Percentiles rank a stretch among this genome's conserved stretches.
Conservation (phyloP, 2,888 invertebrate genomes). For the Eristalinus aeneus region DNA sequence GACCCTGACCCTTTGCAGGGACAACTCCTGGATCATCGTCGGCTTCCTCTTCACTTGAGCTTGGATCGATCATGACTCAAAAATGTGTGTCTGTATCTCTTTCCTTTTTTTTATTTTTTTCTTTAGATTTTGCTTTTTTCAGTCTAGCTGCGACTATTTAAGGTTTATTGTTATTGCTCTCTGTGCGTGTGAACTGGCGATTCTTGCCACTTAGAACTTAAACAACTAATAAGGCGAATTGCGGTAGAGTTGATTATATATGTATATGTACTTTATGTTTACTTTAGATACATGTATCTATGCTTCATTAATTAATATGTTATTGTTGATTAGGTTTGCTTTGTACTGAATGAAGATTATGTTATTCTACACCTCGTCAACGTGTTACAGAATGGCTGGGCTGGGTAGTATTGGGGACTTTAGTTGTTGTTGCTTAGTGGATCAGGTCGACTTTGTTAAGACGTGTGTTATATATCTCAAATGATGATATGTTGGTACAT, state of each 20-base stretch:
- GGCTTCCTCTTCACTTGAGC: constrained; percentile 97
- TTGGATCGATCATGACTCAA: constrained; percentile 93
- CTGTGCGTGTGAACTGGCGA: constrained; percentile 26
- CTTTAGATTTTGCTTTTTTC: not conserved
- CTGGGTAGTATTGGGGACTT: not conserved
- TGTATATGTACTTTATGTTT: not conserved
- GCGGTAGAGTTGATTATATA: constrained; percentile 33
- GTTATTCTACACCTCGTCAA: not conserved
- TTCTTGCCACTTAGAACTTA: constrained; percentile 35
- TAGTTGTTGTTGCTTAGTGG: too few species aligned
- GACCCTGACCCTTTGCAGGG: constrained; percentile 77
- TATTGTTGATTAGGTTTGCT: not conserved
- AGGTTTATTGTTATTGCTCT: constrained; percentile 40
- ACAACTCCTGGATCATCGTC: constrained; percentile 90
- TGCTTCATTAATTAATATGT: constrained; percentile 7
- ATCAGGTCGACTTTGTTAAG: too few species aligned
- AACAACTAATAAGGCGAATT: constrained; percentile 65
- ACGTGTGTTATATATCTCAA: not conserved
- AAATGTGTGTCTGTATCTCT: not conserved
- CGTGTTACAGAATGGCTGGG: not conserved
- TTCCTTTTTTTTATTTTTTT: constrained; percentile 16
- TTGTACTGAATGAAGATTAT: not conserved
- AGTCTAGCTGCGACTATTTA: constrained; percentile 12
- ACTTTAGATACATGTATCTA: not conserved
- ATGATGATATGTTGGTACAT: not conserved